Conservation (phyloP, 2,888 invertebrate species). For the Aphelenchoides bicaudatus region DNA sequence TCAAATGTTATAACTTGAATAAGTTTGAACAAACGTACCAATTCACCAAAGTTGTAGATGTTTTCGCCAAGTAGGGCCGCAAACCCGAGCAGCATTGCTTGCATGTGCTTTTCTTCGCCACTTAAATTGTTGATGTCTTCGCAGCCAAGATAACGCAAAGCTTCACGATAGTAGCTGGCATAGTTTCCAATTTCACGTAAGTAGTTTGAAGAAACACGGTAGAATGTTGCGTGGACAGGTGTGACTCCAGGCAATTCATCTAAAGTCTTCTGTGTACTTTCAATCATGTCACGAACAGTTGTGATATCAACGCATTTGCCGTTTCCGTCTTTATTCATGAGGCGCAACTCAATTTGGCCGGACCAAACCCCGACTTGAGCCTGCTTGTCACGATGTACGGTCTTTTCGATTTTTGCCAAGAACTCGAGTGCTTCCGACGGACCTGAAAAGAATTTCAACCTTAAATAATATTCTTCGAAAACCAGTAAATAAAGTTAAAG, state of each 20-base stretch:
- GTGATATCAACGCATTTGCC: constrained; percentile 62
- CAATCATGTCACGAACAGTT: constrained; percentile 46
- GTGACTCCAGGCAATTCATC: constrained; percentile 39
- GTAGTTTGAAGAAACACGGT: constrained; percentile 52
- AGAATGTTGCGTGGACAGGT: constrained; percentile 57
- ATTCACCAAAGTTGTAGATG: constrained; percentile 93
- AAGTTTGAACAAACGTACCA: constrained; percentile 66
- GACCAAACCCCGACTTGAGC: constrained; percentile 85
- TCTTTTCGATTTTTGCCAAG: constrained; percentile 79
- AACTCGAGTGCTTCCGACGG: constrained; percentile 81
- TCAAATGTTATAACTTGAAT: background rate
- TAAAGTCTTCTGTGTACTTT: constrained; percentile 44
- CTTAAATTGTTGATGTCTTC: constrained; percentile 47
- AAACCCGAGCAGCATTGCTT: constrained; percentile 84
- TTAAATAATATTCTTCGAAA: constrained; percentile 16
- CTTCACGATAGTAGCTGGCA: constrained; percentile 89
- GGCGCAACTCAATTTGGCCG: constrained; percentile 66
- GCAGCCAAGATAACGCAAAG: constrained; percentile 73
- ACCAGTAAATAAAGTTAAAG: too few relatives aligned
- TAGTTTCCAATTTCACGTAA: constrained; percentile 71
- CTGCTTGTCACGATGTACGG: constrained; percentile 79
- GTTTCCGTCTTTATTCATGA: constrained; percentile 61
- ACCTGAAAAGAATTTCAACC: constrained; percentile 64
- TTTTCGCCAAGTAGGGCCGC: constrained; percentile 90
- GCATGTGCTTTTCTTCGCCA: constrained; percentile 62